phyloP scores from a whole-genome alignment of 2,888 invertebrate species.

The Phyto melanocephala region DNA sequence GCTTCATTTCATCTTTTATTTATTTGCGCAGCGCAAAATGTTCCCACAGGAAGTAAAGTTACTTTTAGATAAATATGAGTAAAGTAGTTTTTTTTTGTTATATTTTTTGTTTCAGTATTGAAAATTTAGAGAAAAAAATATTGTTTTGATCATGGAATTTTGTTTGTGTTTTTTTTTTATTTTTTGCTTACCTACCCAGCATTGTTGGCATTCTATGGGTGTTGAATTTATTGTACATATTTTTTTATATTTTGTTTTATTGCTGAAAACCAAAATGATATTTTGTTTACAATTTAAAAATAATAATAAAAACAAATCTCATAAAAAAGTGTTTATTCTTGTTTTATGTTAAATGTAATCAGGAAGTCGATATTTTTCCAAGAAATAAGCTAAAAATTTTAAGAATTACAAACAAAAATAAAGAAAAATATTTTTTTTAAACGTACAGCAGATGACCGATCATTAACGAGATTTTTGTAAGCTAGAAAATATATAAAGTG shows the following conservation, averaged over 20 bases:
- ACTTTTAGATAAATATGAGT: constrained; percentile 22
- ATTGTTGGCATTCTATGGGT: constrained; percentile 51
- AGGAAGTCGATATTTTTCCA: constrained; percentile 22
- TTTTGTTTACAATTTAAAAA: constrained; percentile 27
- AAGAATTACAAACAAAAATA: constrained; percentile 6
- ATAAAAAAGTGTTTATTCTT: constrained; percentile 1
- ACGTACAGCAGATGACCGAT: too few species aligned
- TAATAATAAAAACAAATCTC: background rate
- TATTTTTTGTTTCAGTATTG: background rate
- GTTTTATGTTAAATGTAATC: constrained; percentile 1
- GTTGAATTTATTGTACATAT: constrained; percentile 34
- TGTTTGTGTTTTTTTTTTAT: background rate
- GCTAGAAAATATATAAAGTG: too few species aligned
- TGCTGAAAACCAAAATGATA: constrained; percentile 4
- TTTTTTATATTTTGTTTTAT: background rate
- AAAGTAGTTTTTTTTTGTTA: background rate
- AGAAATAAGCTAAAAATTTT: constrained; percentile 17
- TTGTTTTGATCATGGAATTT: constrained; percentile 30
- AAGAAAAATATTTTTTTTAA: background rate
- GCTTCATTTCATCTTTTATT: background rate
- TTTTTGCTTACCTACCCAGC: constrained; percentile 13
- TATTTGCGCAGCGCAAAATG: constrained; percentile 37
- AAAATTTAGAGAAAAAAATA: background rate
- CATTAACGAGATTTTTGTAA: background rate
- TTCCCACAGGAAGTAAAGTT: constrained; percentile 58